Evolutionary conservation across 1,140 invertebrate genomes (phyloP), one percentile per base, ranked within the genome.

Genomic region (Zaprionus tsacasi): DNA sequence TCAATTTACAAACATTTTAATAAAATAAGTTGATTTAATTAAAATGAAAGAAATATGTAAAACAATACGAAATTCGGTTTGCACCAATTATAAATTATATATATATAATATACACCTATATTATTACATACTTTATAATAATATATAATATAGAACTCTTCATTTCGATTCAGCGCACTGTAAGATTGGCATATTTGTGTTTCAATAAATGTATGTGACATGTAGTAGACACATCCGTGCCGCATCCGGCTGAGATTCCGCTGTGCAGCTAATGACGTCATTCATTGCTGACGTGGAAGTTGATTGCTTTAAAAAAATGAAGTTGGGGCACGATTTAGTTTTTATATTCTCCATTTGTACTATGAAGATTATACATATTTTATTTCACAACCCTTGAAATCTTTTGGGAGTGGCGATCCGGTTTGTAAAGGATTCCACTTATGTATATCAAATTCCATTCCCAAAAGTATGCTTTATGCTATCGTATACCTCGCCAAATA

Each of bases 1-100:
- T 71, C 52, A 61, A 79, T 68, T 61, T 52, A 69, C 63, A 67
- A 87, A 73, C 56, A 71, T 86, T 83, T 75, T 65, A 67, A 71
- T 65, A 78, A 60, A 55, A 55, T 75, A 87, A 78, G 67, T 75
- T 66, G 54, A 73, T 76, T 57, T 54, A 69, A 69, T 72, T 55
- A 45, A 70, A 70, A 59, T 52, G 43, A 68, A 60, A 74, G 33
- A 45, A 59, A 54, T 60, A 69, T 54, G 21, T 69, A 38, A 65
- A 67, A 56, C 25, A 64, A 40, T 43, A 63, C 40, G 36, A 58
- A 48, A 63, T 70, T 70, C 72, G 67, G 72, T 33, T 70, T 72
- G 43, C 66, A 74, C 58, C 50, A 74, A 69, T 73, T 70, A 74
- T 74, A 70, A 74, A 70, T 70, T 70, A 70, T 70, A 74, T 56